These are phyloP conservation scores for Bradypus variegatus DNA, from an alignment of 2,797 vertebrate genomes.

Conservation along the genomic window DNA sequence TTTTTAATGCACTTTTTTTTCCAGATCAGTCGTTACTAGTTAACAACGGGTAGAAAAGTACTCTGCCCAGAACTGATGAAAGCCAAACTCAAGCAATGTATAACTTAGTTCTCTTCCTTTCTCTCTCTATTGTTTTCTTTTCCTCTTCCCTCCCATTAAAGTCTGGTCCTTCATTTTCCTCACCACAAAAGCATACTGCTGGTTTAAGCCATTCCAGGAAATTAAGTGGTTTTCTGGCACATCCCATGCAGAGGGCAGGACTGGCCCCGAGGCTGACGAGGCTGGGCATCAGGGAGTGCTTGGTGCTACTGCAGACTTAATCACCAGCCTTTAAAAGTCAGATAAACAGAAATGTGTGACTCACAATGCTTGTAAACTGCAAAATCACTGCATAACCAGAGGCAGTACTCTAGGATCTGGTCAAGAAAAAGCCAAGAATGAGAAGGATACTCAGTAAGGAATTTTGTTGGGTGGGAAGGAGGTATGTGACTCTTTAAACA, in stretches of 20 bases:
- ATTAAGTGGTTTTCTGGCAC: neutral
- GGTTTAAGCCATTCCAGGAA: neutral
- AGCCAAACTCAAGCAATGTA: fast-evolving
- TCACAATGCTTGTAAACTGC: neutral
- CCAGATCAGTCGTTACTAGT: too few relatives aligned
- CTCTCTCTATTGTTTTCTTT: neutral
- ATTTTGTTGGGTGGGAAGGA: neutral
- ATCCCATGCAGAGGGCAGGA: neutral
- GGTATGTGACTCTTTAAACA: neutral
- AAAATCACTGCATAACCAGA: neutral
- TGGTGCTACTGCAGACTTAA: neutral
- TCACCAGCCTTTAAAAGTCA: neutral
- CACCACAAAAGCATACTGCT: neutral
- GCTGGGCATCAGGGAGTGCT: neutral
- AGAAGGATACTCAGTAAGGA: too few relatives aligned
- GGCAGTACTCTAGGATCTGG: neutral
- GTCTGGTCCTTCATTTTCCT: neutral
- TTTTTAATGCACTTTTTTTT: neutral
- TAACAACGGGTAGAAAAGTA: fast-evolving
- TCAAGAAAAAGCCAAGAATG: neutral
- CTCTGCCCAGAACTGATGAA: neutral
- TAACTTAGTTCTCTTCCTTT: neutral
- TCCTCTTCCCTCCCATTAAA: neutral
- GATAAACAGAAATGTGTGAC: constrained; percentile 6
- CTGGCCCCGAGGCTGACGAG: neutral